phyloP scores from a whole-genome alignment of 2,888 invertebrate species.

The Sepiola atlantica region DNA sequence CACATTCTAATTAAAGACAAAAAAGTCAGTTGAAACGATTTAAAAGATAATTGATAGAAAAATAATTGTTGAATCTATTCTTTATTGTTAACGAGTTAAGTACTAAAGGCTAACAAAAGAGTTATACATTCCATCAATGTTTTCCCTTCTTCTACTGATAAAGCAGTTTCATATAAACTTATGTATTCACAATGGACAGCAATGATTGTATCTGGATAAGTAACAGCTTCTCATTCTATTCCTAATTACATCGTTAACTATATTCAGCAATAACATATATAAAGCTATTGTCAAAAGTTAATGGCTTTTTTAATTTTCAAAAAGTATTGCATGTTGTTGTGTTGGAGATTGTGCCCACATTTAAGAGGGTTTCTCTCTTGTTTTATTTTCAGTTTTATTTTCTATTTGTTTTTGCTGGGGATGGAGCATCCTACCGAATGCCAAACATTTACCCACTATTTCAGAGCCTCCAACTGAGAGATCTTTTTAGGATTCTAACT shows the following conservation, averaged over 20 bases:
- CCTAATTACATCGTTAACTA: background rate
- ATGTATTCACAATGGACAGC: background rate
- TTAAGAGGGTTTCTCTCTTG: too few relatives aligned
- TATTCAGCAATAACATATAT: too few relatives aligned
- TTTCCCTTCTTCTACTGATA: background rate
- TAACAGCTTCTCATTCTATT: background rate
- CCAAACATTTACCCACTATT: too few relatives aligned
- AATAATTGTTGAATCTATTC: background rate
- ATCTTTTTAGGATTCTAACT: too few relatives aligned
- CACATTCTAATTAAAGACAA: background rate
- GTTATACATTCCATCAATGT: background rate
- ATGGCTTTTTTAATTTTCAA: too few relatives aligned
- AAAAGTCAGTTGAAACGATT: background rate
- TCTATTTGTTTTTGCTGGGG: too few relatives aligned
- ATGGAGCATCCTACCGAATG: too few relatives aligned
- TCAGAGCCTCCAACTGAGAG: too few relatives aligned
- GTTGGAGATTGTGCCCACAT: too few relatives aligned
- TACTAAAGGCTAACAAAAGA: background rate
- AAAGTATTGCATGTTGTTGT: too few relatives aligned
- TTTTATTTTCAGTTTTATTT: too few relatives aligned
- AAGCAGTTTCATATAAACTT: background rate
- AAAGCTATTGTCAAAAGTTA: too few relatives aligned
- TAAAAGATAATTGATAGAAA: background rate
- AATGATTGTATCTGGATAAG: background rate
- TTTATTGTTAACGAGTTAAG: background rate